Conservation (phyloP, 2,797 vertebrate genomes). For the Heterohyrax brucei region DNA sequence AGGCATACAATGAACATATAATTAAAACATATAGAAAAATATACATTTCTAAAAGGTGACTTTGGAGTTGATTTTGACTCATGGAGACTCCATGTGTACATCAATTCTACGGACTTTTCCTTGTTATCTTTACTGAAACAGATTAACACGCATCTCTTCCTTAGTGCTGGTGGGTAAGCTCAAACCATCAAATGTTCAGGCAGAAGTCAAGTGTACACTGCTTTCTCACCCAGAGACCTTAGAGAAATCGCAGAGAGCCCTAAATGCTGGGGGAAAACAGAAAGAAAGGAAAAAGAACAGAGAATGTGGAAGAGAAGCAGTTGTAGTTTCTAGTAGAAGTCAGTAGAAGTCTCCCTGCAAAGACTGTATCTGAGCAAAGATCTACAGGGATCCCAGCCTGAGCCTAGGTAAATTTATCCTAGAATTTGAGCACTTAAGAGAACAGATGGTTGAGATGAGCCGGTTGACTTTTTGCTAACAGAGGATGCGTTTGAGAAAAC, state of each 20-base stretch:
- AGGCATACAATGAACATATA: rapidly evolving
- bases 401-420: background rate
- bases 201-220: background rate
- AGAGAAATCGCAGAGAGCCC: background rate
- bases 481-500: rapidly evolving
- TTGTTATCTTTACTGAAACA: background rate
- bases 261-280: rapidly evolving
- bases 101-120: background rate
- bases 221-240: background rate
- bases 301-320: too few species aligned
- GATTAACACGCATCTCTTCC: background rate
- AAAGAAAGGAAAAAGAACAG: background rate
- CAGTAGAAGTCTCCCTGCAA: background rate
- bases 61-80: background rate
- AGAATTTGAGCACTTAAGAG: rapidly evolving
- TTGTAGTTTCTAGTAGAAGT: rapidly evolving
- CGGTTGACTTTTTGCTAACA: background rate
- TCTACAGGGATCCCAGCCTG: too few species aligned
- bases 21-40: background rate
- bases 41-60: background rate
- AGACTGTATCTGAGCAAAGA: background rate
- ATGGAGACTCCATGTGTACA: background rate
- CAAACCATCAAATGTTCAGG: too few species aligned
- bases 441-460: rapidly evolving
- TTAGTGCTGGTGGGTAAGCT: too few species aligned